phyloP scores from a whole-genome alignment of 2,888 invertebrate species.

The Lysandra coridon region DNA sequence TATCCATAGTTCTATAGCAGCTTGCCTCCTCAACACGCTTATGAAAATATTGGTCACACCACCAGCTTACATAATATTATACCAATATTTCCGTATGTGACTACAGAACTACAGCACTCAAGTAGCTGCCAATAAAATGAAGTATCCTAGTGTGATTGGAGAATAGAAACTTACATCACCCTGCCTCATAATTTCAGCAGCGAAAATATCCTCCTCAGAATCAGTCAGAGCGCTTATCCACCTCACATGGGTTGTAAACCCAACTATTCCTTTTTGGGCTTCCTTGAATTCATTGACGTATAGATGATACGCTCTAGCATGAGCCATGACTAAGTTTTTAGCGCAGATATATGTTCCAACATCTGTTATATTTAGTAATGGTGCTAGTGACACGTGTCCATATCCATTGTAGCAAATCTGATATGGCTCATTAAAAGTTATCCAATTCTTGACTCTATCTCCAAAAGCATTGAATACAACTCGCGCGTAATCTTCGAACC shows the following conservation, averaged over 20 bases:
- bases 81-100: too few relatives aligned
- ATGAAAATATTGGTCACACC: too few relatives aligned
- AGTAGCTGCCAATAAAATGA: too few relatives aligned
- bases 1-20: too few relatives aligned
- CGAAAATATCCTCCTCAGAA: constrained; percentile 53
- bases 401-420: constrained; percentile 71
- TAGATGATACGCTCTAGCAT: constrained; percentile 73
- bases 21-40: too few relatives aligned
- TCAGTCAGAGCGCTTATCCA: constrained; percentile 43
- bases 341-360: constrained; percentile 76
- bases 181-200: constrained; percentile 49
- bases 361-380: constrained; percentile 60
- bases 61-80: too few relatives aligned
- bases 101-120: too few relatives aligned
- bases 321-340: constrained; percentile 79
- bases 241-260: neutral
- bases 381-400: constrained; percentile 55
- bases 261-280: constrained; percentile 54
- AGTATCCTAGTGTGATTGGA: too few relatives aligned
- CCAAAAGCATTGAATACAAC: constrained; percentile 67
- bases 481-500: constrained; percentile 75
- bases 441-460: constrained; percentile 77
- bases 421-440: constrained; percentile 82
- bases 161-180: constrained; percentile 43
- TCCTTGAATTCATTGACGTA: constrained; percentile 63